Conservation (phyloP, 2,888 invertebrate species). For the Chironomus riparius region DNA sequence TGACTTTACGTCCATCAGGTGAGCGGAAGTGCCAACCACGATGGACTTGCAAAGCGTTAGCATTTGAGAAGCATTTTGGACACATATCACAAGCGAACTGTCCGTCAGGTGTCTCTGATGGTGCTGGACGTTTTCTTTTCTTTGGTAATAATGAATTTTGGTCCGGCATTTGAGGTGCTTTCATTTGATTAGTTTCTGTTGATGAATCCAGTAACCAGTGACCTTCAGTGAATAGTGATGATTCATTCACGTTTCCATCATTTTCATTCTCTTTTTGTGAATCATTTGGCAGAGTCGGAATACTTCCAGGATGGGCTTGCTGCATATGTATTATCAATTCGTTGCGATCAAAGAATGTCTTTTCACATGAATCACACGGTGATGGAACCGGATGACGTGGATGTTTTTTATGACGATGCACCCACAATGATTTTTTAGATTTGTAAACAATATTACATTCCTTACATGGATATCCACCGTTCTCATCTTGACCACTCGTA, state of each 20-base stretch:
- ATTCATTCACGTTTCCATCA: not conserved
- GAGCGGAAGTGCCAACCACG: conserved; percentile 44
- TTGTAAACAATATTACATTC: conserved; percentile 43
- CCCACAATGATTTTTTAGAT: conserved; percentile 43
- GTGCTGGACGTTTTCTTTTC: conserved; percentile 15
- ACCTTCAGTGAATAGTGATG: not conserved
- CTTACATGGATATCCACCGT: conserved; percentile 42
- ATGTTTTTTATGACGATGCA: conserved; percentile 43
- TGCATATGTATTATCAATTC: conserved; percentile 40
- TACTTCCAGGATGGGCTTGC: conserved; percentile 30
- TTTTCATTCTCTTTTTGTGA: not conserved
- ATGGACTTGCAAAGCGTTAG: conserved; percentile 43
- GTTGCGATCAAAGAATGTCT: conserved; percentile 40
- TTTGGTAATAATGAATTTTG: not conserved
- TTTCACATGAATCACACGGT: conserved; percentile 40
- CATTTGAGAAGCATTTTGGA: conserved; percentile 40
- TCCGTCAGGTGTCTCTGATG: conserved; percentile 29
- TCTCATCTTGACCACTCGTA: conserved; percentile 35
- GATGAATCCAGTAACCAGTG: conserved; percentile 19
- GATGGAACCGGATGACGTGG: conserved; percentile 41
- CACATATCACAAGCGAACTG: conserved; percentile 43
- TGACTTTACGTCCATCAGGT: conserved; percentile 40
- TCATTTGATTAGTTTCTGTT: not conserved
- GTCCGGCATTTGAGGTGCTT: not conserved
- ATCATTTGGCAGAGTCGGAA: conserved; percentile 7